These are phyloP conservation scores for Stictonetta naevosa DNA, from an alignment of 2,113 vertebrate species.

Conservation along the genomic window DNA sequence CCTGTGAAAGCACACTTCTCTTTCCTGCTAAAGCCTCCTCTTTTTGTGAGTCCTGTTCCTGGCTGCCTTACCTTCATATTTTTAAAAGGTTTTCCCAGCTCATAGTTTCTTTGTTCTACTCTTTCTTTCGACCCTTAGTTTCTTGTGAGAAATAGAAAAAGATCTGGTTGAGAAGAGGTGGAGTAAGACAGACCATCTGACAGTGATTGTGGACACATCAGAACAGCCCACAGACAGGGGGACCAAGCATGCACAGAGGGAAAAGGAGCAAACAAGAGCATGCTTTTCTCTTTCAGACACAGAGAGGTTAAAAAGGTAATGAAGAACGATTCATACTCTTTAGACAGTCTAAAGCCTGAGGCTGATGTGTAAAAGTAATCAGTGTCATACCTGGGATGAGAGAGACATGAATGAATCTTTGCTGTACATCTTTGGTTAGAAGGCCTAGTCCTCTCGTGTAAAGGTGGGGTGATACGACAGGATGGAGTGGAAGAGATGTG, in stretches of 20 bases:
- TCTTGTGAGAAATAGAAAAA: not conserved
- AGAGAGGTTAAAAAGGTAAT: not conserved
- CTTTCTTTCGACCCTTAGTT: not conserved
- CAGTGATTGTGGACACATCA: not conserved
- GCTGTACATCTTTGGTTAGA: not conserved
- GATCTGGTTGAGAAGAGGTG: not conserved
- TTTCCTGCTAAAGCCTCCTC: not conserved
- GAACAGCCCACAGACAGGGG: not conserved
- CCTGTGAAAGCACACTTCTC: not conserved
- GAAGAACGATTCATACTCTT: not conserved
- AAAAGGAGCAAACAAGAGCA: not conserved
- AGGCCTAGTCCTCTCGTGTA: not conserved
- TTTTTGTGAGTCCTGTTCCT: not conserved
- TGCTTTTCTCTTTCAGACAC: not conserved
- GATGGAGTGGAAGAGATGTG: not conserved
- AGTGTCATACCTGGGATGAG: not conserved
- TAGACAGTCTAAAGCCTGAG: not conserved
- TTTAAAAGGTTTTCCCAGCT: not conserved
- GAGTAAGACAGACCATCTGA: not conserved
- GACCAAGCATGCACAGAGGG: not conserved
- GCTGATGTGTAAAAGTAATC: not conserved
- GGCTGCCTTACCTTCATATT: not conserved
- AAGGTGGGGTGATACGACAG: not conserved
- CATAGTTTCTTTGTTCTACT: not conserved
- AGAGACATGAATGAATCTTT: not conserved